Conservation (phyloP, 1,140 invertebrate species). For the Cecropterus lyciades region DNA sequence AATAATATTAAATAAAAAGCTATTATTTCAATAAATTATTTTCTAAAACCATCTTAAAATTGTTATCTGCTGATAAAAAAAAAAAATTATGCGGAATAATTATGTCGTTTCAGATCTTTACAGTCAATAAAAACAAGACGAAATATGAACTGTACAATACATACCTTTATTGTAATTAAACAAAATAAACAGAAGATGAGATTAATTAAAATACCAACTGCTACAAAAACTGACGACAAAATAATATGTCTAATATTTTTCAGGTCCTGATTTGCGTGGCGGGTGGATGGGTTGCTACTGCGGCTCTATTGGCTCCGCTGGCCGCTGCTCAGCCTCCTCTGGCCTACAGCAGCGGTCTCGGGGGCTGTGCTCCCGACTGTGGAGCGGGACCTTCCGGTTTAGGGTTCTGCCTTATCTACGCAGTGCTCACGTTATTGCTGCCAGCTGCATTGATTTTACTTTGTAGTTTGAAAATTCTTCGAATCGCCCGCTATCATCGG, state of each 20-base stretch:
- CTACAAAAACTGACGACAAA: not conserved
- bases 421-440: slow-evolving; percentile 86
- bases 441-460: slow-evolving; percentile 88
- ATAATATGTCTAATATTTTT: slow-evolving; percentile 32
- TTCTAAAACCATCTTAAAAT: no score
- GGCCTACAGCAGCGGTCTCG: slow-evolving; percentile 81
- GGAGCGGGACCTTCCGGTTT: slow-evolving; percentile 84
- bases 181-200: no score
- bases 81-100: no score
- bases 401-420: slow-evolving; percentile 87
- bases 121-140: no score
- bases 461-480: slow-evolving; percentile 90
- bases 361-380: slow-evolving; percentile 88
- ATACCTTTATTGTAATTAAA: no score
- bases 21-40: no score
- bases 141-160: no score
- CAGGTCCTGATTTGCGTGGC: slow-evolving; percentile 84
- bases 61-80: no score
- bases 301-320: slow-evolving; percentile 81
- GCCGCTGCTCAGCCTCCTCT: slow-evolving; percentile 85
- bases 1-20: no score
- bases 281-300: slow-evolving; percentile 82
- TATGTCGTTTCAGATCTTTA: no score
- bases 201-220: no score
- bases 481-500: slow-evolving; percentile 92